Evolutionary conservation across 2,888 invertebrate species (phyloP), one percentile per base, ranked within the genome.

Genomic region (Eristalis arbustorum): DNA sequence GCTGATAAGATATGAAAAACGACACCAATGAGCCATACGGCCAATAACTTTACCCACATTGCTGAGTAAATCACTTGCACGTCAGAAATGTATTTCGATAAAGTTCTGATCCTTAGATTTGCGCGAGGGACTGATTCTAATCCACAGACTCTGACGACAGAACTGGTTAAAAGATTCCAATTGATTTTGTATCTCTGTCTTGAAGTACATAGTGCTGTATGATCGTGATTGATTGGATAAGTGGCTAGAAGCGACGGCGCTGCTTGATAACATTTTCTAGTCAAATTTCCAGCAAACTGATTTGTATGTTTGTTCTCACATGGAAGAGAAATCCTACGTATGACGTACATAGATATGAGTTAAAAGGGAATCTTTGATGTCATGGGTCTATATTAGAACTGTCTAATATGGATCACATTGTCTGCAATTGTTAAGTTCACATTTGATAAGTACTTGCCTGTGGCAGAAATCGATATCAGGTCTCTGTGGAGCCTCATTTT

Each of bases 1-100:
- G n/a, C 1, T 49, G 78, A 78, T 78, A 78, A 78, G 78, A 78
- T 78, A 78, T 13, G 23, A 18, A 28, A 2, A 64, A 61, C 40
- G 42, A 66, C 57, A 23, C 34, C 18, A 63, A 49, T 31, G 57
- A 67, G 13, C 56, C 49, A 42, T 59, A 66, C 59, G 59, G 71
- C 66, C 56, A 56, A 62, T 56, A 62, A 68, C 56, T n/a, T 69
- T 34, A 22, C 62, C 31, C 56, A 37, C 31, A 78, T 34, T 69
- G 63, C 63, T 40, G 40, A 31, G 40, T 63, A 68, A 62, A 18
- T 49, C 28, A 57, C 28, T 69, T 42, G 37, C 13, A 56, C 57
- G 69, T 69, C 69, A 77, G 49, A 69, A 37, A 37, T 37, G 62
- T 57, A 22, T 23, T n/a, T 31, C 42, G 61, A 62, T 62, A 59